These are phyloP conservation scores for Odontophorus gujanensis DNA, from an alignment of 2,113 vertebrate genomes.

Conservation along the genomic window DNA sequence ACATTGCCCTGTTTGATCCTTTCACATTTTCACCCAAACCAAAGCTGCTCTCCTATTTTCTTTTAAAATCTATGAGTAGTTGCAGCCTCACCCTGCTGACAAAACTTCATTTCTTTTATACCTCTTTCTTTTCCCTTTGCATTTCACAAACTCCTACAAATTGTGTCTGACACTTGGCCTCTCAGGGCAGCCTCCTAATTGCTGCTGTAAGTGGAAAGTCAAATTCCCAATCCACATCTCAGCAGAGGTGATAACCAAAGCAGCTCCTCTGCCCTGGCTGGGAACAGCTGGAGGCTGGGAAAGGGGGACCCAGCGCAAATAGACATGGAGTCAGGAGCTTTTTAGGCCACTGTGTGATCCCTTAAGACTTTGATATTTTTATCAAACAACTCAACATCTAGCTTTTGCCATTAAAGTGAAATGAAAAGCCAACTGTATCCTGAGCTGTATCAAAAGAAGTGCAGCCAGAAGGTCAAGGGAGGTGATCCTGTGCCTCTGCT, in stretches of 20 bases:
- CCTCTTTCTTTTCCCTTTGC: neutral
- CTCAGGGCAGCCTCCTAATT: constrained; percentile 30
- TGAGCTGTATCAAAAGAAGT: too few species aligned
- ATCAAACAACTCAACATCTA: neutral
- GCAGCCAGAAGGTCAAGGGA: too few species aligned
- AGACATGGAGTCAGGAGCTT: neutral
- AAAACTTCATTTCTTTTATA: constrained; percentile 18
- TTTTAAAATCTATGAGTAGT: neutral
- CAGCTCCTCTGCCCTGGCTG: constrained; percentile 2
- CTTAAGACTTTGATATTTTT: neutral
- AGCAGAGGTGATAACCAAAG: constrained; percentile 39
- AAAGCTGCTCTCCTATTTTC: neutral
- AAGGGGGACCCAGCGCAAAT: neutral
- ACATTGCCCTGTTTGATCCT: neutral
- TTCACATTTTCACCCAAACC: neutral
- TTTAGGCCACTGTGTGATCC: neutral
- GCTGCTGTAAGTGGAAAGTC: neutral
- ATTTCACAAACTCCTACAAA: constrained; percentile 47
- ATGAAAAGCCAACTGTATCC: too few species aligned
- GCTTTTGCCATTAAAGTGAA: neutral
- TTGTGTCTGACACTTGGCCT: constrained; percentile 65
- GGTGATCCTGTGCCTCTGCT: too few species aligned
- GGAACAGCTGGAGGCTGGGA: constrained; percentile 49
- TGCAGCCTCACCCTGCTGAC: neutral
- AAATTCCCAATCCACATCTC: constrained; percentile 68